Percentiles rank a stretch among this genome's conserved stretches.
These are phyloP conservation scores for Eupeodes luniger DNA, from an alignment of 2,888 invertebrate genomes.

Conservation along the genomic window DNA sequence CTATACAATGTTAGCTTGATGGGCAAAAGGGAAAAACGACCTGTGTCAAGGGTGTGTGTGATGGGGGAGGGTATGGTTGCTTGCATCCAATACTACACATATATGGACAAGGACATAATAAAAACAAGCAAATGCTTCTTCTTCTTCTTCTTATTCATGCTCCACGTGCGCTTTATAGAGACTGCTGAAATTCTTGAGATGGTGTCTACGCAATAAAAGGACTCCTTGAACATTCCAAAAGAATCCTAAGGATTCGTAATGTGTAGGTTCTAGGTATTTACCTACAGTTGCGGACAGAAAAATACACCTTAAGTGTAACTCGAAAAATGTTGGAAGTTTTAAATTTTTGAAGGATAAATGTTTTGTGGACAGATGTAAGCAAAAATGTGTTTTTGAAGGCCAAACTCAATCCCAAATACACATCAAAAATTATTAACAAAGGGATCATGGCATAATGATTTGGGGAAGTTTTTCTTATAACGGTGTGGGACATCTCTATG, in stretches of 20 bases:
- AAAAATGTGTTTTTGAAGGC: no score
- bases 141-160: conserved; percentile 4
- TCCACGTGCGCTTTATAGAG: conserved; percentile 25
- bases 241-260: conserved; percentile 43
- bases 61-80: not conserved
- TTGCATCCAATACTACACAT: not conserved
- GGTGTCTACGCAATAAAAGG: conserved; percentile 56
- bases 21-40: conserved; percentile 1
- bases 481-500: no score
- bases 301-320: no score
- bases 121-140: conserved; percentile 32
- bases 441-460: no score
- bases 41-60: conserved; percentile 24
- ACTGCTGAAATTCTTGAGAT: conserved; percentile 51
- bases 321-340: no score
- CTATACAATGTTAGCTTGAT: not conserved
- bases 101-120: conserved; percentile 1
- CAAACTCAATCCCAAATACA: no score
- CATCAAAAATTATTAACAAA: no score
- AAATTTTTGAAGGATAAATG: no score
- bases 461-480: no score
- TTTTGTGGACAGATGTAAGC: no score
- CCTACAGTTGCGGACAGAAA: no score
- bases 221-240: conserved; percentile 22
- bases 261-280: conserved; percentile 2